Base-by-base conservation (phyloP, 2,113 vertebrate species). In the Neopipo cinnamomea region DNA sequence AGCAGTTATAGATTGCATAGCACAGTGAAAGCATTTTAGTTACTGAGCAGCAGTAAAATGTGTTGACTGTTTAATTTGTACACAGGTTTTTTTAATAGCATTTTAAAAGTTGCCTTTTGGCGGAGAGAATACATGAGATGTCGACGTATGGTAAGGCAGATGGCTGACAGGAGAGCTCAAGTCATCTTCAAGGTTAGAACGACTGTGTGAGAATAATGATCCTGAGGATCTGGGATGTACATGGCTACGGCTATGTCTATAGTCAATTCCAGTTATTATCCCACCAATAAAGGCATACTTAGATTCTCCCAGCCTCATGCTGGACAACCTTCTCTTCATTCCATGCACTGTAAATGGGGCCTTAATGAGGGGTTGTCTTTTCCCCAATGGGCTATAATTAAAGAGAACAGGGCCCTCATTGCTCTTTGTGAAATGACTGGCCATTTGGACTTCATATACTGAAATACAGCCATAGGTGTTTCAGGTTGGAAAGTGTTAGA, bases 81-180 rank as follows among this genome's bases (percentile, higher is more conserved):
- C 79, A 62, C 30, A 42, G 55, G 53, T 84, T 89, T 89, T 62
- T 80, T 88, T 31, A 81, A 95, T 82, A 78, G 91, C 80, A 62
- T 76, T 90, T 89, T 79, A 55, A 68, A 94, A 90, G 72, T 94
- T 96, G 92, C 80, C 91, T 95, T 91, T 96, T 96, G 93, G 86
- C 49, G 1, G 88, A 78, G 53, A 50, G 82, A 77, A 85, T 65
- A n/a, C 55, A 28, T 76, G 53, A 96, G 89, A 55, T 50, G 55
- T 66, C 8, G 33, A 14, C 31, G 68, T 82, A 37, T 44, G 76
- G 81, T 55, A 39, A 85, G 53, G 88, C 74, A 70, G 77, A 91
- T 89, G 66, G 85, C 67, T 95, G 91, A 76, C 28, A 58, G 52
- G 53, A 31, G 58, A 83, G 63, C 67, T 93, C 12, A 9, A 73